Conservation (phyloP, 2,888 invertebrate genomes). For the Scaptomyza polygonia region DNA sequence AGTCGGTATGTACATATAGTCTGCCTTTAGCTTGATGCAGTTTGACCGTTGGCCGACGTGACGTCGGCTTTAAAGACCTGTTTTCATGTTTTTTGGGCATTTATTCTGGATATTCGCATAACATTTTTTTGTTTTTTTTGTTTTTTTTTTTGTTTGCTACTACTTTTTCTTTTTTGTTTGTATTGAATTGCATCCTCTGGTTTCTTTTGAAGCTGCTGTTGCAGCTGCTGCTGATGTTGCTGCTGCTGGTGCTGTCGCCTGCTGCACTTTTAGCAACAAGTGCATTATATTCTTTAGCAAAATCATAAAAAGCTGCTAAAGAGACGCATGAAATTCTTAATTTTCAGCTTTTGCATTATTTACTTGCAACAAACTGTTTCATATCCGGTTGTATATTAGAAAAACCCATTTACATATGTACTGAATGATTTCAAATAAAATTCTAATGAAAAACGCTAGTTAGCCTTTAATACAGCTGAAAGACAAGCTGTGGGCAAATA, state of each 20-base stretch:
- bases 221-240: slow-evolving; percentile 21
- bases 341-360: no score
- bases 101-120: slow-evolving; percentile 71
- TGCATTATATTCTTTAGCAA: slow-evolving; percentile 58
- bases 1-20: slow-evolving; percentile 23
- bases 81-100: slow-evolving; percentile 77
- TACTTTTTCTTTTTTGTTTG: slow-evolving; percentile 51
- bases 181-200: slow-evolving; percentile 72
- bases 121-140: slow-evolving; percentile 39
- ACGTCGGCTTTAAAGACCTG: slow-evolving; percentile 68
- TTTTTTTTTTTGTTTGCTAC: slow-evolving; percentile 50
- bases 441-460: no score
- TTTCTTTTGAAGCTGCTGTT: slow-evolving; percentile 33
- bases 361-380: no score
- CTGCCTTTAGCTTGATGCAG: slow-evolving; percentile 65
- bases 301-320: slow-evolving; percentile 4
- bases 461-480: no score
- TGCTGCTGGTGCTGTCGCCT: slow-evolving; percentile 22
- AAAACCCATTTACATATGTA: no score
- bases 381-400: no score
- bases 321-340: slow-evolving; percentile 1
- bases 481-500: no score
- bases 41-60: slow-evolving; percentile 69
- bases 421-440: no score
- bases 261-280: slow-evolving; percentile 72